These are phyloP conservation scores for Pseudococcus jackbeardsleyi DNA, from an alignment of 2,888 invertebrate genomes.

Conservation along the genomic window DNA sequence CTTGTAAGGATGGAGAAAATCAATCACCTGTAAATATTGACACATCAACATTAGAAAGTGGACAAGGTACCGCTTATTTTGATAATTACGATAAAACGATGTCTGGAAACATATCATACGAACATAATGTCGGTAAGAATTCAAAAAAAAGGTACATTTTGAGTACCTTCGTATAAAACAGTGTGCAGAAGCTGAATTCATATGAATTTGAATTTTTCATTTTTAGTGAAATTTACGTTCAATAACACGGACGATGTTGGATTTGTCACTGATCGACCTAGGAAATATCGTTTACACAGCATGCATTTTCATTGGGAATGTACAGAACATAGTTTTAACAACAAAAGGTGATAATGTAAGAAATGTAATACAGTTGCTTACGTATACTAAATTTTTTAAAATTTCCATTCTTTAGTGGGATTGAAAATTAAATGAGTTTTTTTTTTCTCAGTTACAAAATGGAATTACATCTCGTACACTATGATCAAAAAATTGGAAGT, in stretches of 20 bases:
- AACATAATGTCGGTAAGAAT: neutral
- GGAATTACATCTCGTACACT: conserved; percentile 60
- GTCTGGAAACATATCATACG: conserved; percentile 25
- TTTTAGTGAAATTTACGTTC: conserved; percentile 5
- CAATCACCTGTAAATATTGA: conserved; percentile 54
- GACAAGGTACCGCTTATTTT: neutral
- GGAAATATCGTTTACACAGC: conserved; percentile 13
- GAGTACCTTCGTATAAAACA: neutral
- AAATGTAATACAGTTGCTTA: conserved; percentile 15
- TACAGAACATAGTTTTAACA: conserved; percentile 56
- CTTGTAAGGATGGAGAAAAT: conserved; percentile 4
- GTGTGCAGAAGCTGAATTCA: too few species aligned
- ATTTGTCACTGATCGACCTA: neutral
- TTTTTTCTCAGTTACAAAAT: conserved; percentile 14
- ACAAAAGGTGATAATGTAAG: conserved; percentile 64
- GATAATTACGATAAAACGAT: conserved; percentile 37
- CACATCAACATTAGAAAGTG: neutral
- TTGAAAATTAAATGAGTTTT: neutral
- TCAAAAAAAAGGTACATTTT: neutral
- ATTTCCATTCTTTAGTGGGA: neutral
- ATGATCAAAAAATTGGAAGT: conserved; percentile 10
- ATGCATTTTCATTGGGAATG: conserved; percentile 60
- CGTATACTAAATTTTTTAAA: neutral
- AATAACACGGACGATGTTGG: conserved; percentile 15
- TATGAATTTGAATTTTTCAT: neutral